Evolutionary conservation across 1,140 invertebrate genomes (phyloP).

Genomic region (Latrodectus geometricus): DNA sequence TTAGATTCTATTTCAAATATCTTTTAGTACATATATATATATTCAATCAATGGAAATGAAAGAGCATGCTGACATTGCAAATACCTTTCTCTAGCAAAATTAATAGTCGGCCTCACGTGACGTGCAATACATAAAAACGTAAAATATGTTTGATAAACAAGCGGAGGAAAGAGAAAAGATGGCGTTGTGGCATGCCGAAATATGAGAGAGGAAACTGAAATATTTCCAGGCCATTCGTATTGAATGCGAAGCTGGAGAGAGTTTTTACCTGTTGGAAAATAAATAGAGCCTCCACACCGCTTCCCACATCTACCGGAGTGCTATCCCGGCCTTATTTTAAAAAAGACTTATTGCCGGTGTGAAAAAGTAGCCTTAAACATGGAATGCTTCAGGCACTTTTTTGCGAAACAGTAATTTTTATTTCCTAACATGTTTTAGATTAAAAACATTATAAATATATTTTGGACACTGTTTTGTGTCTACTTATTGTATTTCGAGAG

Average conservation of each 20-base stretch:
- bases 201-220: constrained; percentile 38
- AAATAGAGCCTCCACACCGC: too few relatives aligned
- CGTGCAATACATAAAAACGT: constrained; percentile 24
- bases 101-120: constrained; percentile 43
- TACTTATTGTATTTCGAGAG: too few relatives aligned
- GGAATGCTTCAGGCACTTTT: too few relatives aligned
- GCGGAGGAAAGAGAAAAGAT: constrained; percentile 16
- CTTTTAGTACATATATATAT: constrained; percentile 21
- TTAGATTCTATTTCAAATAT: constrained; percentile 46
- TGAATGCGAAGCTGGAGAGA: constrained; percentile 10
- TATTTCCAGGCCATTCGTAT: constrained; percentile 35
- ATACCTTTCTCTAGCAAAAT: constrained; percentile 44
- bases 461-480: too few relatives aligned
- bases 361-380: too few relatives aligned
- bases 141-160: neutral
- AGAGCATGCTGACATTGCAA: constrained; percentile 51
- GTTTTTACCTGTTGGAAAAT: constrained; percentile 46
- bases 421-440: too few relatives aligned
- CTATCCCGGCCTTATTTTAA: too few relatives aligned
- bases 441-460: too few relatives aligned
- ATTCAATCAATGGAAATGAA: constrained; percentile 53
- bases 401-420: too few relatives aligned
- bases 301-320: too few relatives aligned
- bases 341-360: too few relatives aligned
- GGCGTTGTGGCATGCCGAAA: constrained; percentile 28